Evolutionary conservation across 2,797 vertebrate species (phyloP), one percentile per base, ranked within the genome.

Genomic region (Gambelia wislizenii): DNA sequence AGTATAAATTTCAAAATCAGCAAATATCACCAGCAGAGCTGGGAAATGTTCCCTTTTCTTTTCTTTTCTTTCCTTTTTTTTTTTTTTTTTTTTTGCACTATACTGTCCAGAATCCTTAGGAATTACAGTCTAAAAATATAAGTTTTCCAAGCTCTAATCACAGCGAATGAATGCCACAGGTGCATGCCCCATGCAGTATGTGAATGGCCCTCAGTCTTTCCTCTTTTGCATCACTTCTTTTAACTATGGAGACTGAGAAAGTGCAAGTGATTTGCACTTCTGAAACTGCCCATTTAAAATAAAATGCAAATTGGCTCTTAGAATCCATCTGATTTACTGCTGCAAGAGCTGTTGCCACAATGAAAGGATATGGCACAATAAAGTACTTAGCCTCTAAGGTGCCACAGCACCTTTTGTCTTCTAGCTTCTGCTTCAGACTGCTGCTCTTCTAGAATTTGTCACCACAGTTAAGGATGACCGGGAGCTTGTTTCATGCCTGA

Each of bases 361-460:
- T 67, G 69, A 81, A 64, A 82, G 56, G 69, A 64, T 47, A 74
- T 14, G 76, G 52, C 67, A 85, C 67, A 74, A 89, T 49, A 79
- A 89, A 85, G 69, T 74, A 80, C 77, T 89, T 89, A 64, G 76
- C 81, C 72, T 84, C n/a, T 5, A 69, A 83, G 87, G 59, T 88
- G 87, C 52, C n/a, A 75, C 56, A n/a, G 77, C 77, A 64, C 44
- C 25, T 86, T 83, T 86, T 89, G 78, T 69, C 77, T 82, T 83
- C 83, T 44, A 1, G 1, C 56, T 67, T 56, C 59, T 76, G 70
- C 84, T 83, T 82, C 79, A 76, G 54, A 54, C 70, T 75, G 78
- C 78, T 86, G 89, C 78, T 86, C 84, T 89, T 86, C 78, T 89
- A 79, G 84, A 89, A 89, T 89, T 89, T 89, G 89, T 89, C 84